These are phyloP conservation scores for Tonatia bakeri DNA, from an alignment of 2,113 vertebrate species.

Conservation along the genomic window DNA sequence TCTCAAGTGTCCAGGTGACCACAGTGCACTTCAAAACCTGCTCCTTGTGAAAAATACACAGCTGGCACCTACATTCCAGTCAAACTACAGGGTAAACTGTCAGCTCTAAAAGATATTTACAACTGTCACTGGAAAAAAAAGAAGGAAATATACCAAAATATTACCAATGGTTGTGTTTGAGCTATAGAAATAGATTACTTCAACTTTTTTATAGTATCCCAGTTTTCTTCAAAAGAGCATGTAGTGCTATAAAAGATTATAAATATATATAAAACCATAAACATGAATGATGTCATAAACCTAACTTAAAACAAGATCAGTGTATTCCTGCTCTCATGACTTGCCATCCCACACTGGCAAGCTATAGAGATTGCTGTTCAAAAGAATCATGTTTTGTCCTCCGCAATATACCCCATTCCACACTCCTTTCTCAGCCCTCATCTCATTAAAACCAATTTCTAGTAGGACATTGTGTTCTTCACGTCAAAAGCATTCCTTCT, in stretches of 20 bases:
- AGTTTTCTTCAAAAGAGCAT: background rate
- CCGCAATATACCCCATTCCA: background rate
- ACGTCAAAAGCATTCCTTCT: background rate
- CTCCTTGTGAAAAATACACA: background rate
- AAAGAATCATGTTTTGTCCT: background rate
- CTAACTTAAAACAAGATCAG: background rate
- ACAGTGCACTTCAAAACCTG: background rate
- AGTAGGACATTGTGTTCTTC: background rate
- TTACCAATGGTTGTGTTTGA: background rate
- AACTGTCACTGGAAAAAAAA: background rate
- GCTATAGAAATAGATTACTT: background rate
- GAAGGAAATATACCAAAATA: background rate
- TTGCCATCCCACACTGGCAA: background rate
- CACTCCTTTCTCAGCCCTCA: background rate
- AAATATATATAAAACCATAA: background rate
- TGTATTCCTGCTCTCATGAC: background rate
- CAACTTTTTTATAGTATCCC: background rate
- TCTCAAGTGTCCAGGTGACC: background rate
- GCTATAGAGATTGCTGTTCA: background rate
- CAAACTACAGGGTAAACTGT: background rate
- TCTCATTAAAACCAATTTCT: background rate
- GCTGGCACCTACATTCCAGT: background rate
- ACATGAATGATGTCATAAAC: background rate
- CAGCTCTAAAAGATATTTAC: background rate
- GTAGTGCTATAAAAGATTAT: background rate